Percentiles rank a stretch among this genome's conserved stretches.
These are phyloP conservation scores for Bombus haemorrhoidalis DNA, from an alignment of 1,140 invertebrate species.

Conservation along the genomic window DNA sequence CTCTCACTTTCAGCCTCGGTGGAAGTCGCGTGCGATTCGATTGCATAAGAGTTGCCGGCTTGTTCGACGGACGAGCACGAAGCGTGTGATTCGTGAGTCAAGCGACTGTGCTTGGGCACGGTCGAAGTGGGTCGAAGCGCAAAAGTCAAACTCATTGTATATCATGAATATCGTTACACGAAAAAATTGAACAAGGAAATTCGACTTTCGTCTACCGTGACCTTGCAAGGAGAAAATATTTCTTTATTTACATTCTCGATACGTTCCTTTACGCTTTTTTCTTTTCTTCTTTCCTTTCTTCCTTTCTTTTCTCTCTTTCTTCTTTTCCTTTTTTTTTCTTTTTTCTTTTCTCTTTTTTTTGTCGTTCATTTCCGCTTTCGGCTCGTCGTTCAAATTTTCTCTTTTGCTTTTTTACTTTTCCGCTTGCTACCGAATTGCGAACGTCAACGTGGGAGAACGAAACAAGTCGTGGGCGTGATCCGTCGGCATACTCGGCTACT, in stretches of 20 bases:
- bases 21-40: conserved; percentile 64
- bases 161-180: neutral
- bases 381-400: neutral
- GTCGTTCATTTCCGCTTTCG: neutral
- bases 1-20: conserved; percentile 71
- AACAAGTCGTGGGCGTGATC: conserved; percentile 19
- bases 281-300: neutral
- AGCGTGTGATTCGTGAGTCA: conserved; percentile 59
- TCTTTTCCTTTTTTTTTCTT: neutral
- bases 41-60: conserved; percentile 58
- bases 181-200: neutral
- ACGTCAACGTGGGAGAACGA: conserved; percentile 38
- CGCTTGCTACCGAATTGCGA: neutral
- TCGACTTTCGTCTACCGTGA: neutral
- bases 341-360: neutral
- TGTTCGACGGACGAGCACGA: conserved; percentile 53
- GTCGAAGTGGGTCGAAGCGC: conserved; percentile 58
- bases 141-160: conserved; percentile 25
- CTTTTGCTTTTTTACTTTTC: neutral
- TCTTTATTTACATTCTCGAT: neutral
- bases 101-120: conserved; percentile 51
- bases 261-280: neutral
- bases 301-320: too few relatives aligned
- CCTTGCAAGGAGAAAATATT: neutral
- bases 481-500: neutral